Base-by-base conservation (phyloP, 2,797 vertebrate genomes). In the Pogonophryne albipinna region DNA sequence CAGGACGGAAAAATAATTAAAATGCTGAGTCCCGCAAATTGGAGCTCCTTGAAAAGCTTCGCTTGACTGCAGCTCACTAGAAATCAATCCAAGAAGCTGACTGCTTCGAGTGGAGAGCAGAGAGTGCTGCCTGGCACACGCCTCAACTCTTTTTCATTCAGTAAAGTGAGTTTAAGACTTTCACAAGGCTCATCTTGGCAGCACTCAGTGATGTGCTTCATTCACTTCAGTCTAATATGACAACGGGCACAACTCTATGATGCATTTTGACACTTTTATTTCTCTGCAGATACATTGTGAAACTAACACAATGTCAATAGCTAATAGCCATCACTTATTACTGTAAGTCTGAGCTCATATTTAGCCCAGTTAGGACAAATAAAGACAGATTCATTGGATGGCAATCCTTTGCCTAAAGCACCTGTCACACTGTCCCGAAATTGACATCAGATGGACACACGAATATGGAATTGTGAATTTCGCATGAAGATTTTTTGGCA, bases 41-140 rank as follows among this genome's bases (percentile, higher is more conserved):
- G 46, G 84, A 90, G 85, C 69, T 46, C 65, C 71, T 82, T 77
- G 76, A 85, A 86, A 86, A 78, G 86, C 75, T 72, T 77, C 0
- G 61, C 80, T 63, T 72, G 38, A 47, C 53, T 71, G 76, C 56
- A 75, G 78, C 59, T 78, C 64, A 61, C 60, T 64, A 76, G 66
- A 89, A 90, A 90, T 90, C 84, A 83, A 83, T 84, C 64, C 71
- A 80, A 82, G 69, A 52, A 65, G 80, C 80, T 77, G 80, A 87
- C 67, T 55, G 44, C 68, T 72, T 82, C 45, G 77, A 77, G 66
- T 59, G 59, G 59, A 66, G 61, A 68, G 51, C 14, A 65, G 60
- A 4, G 23, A 86, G 62, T 4, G n/a, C 51, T 74, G 20, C 27
- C 42, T 34, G 80, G 66, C 68, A 47, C 38, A 41, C 4, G 45